A percentile compares a stretch with the other conserved stretches of the same genome.
Evolutionary conservation across 1,140 invertebrate genomes (phyloP).

Genomic region (Zaprionus nigranus): DNA sequence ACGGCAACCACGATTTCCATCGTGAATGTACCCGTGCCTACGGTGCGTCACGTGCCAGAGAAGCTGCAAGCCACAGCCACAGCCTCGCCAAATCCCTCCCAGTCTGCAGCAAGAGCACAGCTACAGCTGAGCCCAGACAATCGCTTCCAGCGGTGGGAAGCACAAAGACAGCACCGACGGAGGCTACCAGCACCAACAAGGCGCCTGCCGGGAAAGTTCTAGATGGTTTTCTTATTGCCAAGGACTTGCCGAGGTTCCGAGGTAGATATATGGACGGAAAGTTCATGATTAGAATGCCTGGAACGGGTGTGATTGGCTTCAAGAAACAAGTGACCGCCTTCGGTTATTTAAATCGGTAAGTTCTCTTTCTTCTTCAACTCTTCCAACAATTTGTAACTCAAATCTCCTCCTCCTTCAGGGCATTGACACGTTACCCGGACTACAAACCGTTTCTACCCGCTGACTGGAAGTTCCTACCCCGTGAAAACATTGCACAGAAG

Average conservation of each 20-base stretch:
- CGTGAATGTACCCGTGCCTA: not conserved
- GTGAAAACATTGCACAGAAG: constrained; percentile 12
- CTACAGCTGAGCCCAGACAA: not conserved
- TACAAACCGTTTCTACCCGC: constrained; percentile 31
- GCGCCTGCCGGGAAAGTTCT: not conserved
- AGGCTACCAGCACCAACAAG: not conserved
- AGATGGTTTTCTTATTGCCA: constrained; percentile 55
- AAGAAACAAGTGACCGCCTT: constrained; percentile 25
- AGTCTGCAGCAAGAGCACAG: not conserved
- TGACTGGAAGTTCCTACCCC: constrained; percentile 53
- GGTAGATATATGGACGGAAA: constrained; percentile 43
- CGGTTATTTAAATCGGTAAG: constrained; percentile 57
- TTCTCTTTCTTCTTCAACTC: too few relatives aligned
- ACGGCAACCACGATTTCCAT: constrained; percentile 14
- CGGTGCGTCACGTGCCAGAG: not conserved
- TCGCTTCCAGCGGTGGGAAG: not conserved
- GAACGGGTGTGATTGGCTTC: constrained; percentile 43
- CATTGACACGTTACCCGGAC: constrained; percentile 6
- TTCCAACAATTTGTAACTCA: not conserved
- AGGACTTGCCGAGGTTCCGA: constrained; percentile 47
- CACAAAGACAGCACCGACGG: not conserved
- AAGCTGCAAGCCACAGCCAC: constrained; percentile 1
- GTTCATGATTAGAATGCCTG: constrained; percentile 55
- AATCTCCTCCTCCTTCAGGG: constrained; percentile 13
- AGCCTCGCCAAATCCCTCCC: constrained; percentile 30